phyloP scores from a whole-genome alignment of 1,140 invertebrate genomes.

The Chironomus striatipennis region DNA sequence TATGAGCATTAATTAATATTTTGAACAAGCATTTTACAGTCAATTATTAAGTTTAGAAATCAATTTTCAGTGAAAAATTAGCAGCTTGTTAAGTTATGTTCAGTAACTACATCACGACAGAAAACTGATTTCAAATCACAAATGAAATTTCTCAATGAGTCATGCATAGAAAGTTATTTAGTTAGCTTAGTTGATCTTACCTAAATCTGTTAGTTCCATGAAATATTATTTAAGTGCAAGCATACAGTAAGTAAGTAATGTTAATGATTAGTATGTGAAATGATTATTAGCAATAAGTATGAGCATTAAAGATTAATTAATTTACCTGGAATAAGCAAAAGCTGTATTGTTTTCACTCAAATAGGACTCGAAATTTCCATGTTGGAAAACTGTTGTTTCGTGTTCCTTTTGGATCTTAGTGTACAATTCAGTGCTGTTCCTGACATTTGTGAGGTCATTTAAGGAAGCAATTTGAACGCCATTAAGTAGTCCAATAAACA shows the following conservation, averaged over 20 bases:
- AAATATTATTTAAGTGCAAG: too few species aligned
- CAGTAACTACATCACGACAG: background rate
- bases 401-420: conserved; percentile 41
- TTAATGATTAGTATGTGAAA: too few species aligned
- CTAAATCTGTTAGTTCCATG: background rate
- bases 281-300: background rate
- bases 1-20: too few species aligned
- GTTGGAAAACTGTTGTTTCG: conserved; percentile 44
- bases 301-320: background rate
- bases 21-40: too few species aligned
- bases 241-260: too few species aligned
- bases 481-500: conserved; percentile 59
- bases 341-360: conserved; percentile 44
- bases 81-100: background rate
- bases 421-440: conserved; percentile 31
- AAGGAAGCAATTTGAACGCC: conserved; percentile 59
- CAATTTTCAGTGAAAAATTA: conserved; percentile 25
- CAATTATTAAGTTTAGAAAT: too few species aligned
- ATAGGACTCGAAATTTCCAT: conserved; percentile 44
- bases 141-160: background rate
- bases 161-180: background rate
- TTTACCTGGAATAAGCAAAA: conserved; percentile 55
- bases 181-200: background rate
- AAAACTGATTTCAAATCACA: too few species aligned
- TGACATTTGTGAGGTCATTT: conserved; percentile 42